phyloP scores from a whole-genome alignment of 1,140 invertebrate species.

The Aphelenchoides besseyi region DNA sequence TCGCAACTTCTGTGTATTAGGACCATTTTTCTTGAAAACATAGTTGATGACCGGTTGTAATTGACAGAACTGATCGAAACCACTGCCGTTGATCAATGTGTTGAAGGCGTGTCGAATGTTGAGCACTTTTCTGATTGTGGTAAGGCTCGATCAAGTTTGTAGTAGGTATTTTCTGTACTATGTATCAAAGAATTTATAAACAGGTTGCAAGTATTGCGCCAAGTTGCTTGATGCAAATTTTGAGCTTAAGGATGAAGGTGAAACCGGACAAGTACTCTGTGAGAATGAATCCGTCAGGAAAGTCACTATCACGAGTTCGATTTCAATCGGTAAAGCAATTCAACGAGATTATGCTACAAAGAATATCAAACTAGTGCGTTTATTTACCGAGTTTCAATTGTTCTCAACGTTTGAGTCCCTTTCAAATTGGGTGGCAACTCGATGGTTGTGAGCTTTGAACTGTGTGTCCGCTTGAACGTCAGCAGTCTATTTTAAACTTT shows the following conservation, averaged over 20 bases:
- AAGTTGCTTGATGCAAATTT: no score
- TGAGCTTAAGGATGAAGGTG: conserved; percentile 64
- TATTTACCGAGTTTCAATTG: no score
- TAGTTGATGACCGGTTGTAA: not conserved
- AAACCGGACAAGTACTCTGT: conserved; percentile 65
- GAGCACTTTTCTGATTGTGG: not conserved
- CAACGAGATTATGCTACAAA: conserved; percentile 65
- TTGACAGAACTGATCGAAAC: not conserved
- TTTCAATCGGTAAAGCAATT: conserved; percentile 65
- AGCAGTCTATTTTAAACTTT: no score
- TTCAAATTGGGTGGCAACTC: no score
- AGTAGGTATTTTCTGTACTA: not conserved
- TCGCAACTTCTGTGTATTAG: no score
- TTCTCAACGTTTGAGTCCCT: no score
- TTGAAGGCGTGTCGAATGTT: not conserved
- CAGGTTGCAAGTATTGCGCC: not conserved
- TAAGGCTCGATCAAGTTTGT: no score
- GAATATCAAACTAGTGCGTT: conserved; percentile 50
- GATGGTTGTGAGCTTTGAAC: no score
- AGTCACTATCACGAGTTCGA: conserved; percentile 68
- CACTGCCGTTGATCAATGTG: not conserved
- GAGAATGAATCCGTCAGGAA: conserved; percentile 66
- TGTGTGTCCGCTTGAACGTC: no score
- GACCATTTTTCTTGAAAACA: no score
- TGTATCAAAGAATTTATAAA: not conserved